These are phyloP conservation scores for Chymomyza costata DNA, from an alignment of 1,140 invertebrate species.

Conservation along the genomic window DNA sequence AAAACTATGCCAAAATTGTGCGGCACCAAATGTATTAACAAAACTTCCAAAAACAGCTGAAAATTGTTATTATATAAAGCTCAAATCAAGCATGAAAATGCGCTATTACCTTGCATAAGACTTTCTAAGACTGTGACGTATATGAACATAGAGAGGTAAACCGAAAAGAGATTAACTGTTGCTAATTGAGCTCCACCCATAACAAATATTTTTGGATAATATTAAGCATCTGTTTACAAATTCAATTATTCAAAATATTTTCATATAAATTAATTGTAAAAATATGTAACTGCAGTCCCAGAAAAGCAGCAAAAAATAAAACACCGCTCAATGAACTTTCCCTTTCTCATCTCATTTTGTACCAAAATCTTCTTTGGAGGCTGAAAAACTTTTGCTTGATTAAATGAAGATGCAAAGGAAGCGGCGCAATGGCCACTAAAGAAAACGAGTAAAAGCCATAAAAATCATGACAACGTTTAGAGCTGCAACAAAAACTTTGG, in stretches of 20 bases:
- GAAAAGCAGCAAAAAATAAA: conserved; percentile 43
- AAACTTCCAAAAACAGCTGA: conserved; percentile 57
- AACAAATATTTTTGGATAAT: no score
- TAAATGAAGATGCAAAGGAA: conserved; percentile 68
- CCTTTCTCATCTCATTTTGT: conserved; percentile 48
- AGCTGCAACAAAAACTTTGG: conserved; percentile 5
- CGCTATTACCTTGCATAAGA: conserved; percentile 40
- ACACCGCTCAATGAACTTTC: conserved; percentile 61
- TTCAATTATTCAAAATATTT: conserved; percentile 67
- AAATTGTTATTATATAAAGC: conserved; percentile 18
- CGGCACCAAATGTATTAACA: no score
- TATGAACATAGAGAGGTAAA: no score
- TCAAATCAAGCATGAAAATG: conserved; percentile 5
- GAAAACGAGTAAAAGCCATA: conserved; percentile 42
- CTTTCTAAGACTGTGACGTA: no score
- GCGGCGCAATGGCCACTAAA: conserved; percentile 7
- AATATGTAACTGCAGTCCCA: conserved; percentile 42
- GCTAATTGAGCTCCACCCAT: no score
- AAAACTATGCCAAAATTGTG: no score
- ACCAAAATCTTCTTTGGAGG: conserved; percentile 30
- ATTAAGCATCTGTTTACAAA: conserved; percentile 27
- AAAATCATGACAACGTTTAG: conserved; percentile 56
- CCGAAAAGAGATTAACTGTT: no score
- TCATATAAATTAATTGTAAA: conserved; percentile 47
- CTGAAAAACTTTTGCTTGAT: conserved; percentile 13